Evolutionary conservation across 2,113 vertebrate species (phyloP).

Genomic region (Heterocephalus glaber): DNA sequence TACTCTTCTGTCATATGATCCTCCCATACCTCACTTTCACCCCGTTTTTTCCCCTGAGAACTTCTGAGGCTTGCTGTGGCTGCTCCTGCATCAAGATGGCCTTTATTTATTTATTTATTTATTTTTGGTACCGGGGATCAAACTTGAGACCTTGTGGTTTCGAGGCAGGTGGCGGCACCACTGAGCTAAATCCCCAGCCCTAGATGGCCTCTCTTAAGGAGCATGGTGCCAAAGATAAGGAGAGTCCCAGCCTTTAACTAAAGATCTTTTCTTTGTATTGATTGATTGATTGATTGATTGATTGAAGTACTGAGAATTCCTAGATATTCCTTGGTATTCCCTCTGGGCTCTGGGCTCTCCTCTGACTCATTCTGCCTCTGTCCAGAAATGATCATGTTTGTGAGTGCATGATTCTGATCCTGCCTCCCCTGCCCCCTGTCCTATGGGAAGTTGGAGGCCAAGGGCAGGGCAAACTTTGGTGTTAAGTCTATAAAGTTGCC

Average conservation of each 20-base stretch:
- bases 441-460: neutral
- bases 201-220: too few relatives aligned
- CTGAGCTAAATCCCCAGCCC: too few relatives aligned
- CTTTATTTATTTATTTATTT: too few relatives aligned
- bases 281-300: neutral
- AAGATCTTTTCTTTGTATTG: neutral
- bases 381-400: neutral
- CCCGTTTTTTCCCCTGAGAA: neutral
- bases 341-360: neutral
- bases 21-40: neutral
- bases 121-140: too few relatives aligned
- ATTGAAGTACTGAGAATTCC: neutral
- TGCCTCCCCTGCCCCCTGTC: neutral
- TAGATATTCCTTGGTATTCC: neutral
- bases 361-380: constrained; percentile 11
- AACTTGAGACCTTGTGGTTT: too few relatives aligned
- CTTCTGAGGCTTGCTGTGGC: neutral
- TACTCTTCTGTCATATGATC: neutral
- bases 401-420: neutral
- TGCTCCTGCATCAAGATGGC: neutral
- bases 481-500: neutral
- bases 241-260: neutral
- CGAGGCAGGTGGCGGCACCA: too few relatives aligned
- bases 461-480: neutral
- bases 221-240: neutral